Evolutionary conservation across 2,797 vertebrate genomes (phyloP).

Genomic region (Etheostoma perlongum): DNA sequence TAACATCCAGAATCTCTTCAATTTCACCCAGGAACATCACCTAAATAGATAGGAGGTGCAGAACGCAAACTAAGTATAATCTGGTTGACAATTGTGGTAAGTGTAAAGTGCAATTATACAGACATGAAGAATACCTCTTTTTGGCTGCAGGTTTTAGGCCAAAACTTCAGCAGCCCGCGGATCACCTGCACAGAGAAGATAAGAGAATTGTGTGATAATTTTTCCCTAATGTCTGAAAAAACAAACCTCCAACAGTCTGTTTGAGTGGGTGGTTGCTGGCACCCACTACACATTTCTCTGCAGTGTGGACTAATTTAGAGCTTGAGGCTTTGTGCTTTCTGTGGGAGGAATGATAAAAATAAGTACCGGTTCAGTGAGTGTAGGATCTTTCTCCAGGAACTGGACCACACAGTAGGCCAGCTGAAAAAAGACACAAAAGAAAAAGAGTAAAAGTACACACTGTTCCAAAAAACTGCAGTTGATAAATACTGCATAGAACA

Average conservation of each 20-base stretch:
- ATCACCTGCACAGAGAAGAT: slow-evolving; percentile 88
- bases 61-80: neutral
- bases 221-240: slow-evolving; percentile 1
- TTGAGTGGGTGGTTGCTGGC: slow-evolving; percentile 51
- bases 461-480: neutral
- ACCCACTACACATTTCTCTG: slow-evolving; percentile 36
- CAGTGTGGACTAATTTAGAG: slow-evolving; percentile 58
- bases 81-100: accelerated
- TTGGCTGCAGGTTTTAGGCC: slow-evolving; percentile 99
- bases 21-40: slow-evolving; percentile 99
- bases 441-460: slow-evolving; percentile 14
- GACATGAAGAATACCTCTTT: slow-evolving; percentile 89
- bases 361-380: slow-evolving; percentile 94
- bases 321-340: slow-evolving; percentile 41
- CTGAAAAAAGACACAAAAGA: slow-evolving; percentile 81
- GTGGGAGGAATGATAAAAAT: slow-evolving; percentile 48
- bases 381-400: slow-evolving; percentile 98
- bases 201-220: slow-evolving; percentile 37
- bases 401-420: slow-evolving; percentile 99
- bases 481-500: neutral
- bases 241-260: neutral
- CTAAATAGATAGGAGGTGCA: slow-evolving; percentile 71
- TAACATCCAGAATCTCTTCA: slow-evolving; percentile 98
- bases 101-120: neutral
- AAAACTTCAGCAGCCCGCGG: slow-evolving; percentile 96